Percentiles rank a stretch among this genome's conserved stretches.
phyloP scores from a whole-genome alignment of 2,113 vertebrate genomes.

The Ceyx melanurus region DNA sequence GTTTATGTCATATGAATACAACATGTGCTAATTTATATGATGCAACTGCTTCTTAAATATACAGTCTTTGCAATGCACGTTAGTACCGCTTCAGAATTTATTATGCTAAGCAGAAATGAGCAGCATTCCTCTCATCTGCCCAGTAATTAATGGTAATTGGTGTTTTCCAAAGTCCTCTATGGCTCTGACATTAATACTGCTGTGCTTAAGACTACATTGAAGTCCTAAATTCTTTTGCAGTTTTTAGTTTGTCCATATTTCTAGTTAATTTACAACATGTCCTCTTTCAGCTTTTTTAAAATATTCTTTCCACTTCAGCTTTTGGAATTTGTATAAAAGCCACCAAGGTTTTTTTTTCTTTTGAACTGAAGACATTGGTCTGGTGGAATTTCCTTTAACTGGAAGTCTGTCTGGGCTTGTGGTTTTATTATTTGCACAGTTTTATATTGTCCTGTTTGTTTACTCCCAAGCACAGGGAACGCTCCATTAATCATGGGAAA shows the following conservation, averaged over 20 bases:
- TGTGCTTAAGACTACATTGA: not conserved
- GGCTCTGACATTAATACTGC: not conserved
- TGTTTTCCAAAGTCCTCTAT: not conserved
- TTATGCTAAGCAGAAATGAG: not conserved
- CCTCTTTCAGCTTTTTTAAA: conserved; percentile 19
- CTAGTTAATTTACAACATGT: conserved; percentile 51
- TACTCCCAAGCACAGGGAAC: conserved; percentile 58
- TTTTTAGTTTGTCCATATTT: conserved; percentile 50
- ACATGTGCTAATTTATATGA: not conserved
- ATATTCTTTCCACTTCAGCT: conserved; percentile 64
- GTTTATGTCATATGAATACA: not conserved
- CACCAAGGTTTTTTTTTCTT: conserved; percentile 43
- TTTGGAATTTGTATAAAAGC: conserved; percentile 71
- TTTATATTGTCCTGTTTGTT: conserved; percentile 64
- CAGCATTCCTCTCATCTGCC: not conserved
- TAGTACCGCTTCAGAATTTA: not conserved
- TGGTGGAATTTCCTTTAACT: conserved; percentile 75
- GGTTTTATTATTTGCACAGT: conserved; percentile 70
- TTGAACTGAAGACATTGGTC: conserved; percentile 65
- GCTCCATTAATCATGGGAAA: conserved; percentile 48
- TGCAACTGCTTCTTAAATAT: not conserved
- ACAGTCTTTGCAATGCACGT: not conserved
- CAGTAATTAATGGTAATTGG: not conserved
- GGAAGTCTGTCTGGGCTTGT: conserved; percentile 63
- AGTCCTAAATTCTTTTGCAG: conserved; percentile 38